Base-by-base conservation (phyloP, 2,797 vertebrate species). In the Scolopax rusticola region DNA sequence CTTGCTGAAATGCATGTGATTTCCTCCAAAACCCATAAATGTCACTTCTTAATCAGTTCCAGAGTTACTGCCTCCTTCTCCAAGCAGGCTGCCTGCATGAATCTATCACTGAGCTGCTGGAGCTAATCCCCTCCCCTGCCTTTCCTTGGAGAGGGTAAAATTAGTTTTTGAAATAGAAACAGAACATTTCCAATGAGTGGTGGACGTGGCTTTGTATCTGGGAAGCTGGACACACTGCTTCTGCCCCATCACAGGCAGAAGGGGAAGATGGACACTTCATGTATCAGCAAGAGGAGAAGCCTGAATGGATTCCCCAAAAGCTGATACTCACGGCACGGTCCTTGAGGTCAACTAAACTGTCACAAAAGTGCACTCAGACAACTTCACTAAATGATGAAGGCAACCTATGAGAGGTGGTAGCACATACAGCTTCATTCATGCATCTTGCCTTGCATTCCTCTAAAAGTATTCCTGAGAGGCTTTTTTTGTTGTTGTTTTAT, bases 151-250 rank as follows among this genome's bases (percentile, higher is more conserved):
- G 24, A 69, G 15, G 17, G 15, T 21, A 84, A 80, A 86, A 90
- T 11, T 21, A 57, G 8, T 6, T 81, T 92, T 90, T 84, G 47
- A 51, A 75, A 68, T 2, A 36, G 20, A 9, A n/a, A 9, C n/a
- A 60, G 25, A 64, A 10, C 6, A 9, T 69, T 87, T 65, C 36
- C 33, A 41, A 11, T 7, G 48, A 24, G 11, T 24, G 21, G 16
- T 61, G 38, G 36, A 54, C 0, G 3, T n/a, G 5, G 25, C n/a
- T 78, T 74, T 0, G 0, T 57, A 36, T 33, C 27, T 43, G 4
- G 3, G 28, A 91, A 59, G 12, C 6, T 2, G 0, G 21, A 17
- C n/a, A 45, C 6, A 3, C 23, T 41, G 12, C 6, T 64, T 83
- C 56, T 90, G 45, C 32, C 33, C 25, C 32, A 13, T 5, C 17